Percentiles rank a stretch among this genome's conserved stretches.
Conservation (phyloP, 2,797 vertebrate genomes). For the Mormyrus hasselquistii region DNA sequence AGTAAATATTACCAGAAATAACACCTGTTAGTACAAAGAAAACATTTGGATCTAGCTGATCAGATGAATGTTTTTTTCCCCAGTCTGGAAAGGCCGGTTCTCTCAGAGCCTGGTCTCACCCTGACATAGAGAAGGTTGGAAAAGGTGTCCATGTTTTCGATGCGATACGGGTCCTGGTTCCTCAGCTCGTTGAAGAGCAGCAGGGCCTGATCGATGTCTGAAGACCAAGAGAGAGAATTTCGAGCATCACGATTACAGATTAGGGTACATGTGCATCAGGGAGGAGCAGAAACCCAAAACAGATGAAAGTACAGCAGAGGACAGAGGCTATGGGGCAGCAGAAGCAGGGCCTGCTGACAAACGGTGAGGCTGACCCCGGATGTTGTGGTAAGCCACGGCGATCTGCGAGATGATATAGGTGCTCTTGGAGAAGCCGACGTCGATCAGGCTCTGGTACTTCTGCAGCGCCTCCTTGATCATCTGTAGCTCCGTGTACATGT, state of each 20-base stretch:
- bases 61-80: neutral
- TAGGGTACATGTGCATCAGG: neutral
- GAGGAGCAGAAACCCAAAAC: neutral
- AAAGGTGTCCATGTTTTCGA: constrained; percentile 99
- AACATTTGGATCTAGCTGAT: neutral
- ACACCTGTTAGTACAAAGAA: neutral
- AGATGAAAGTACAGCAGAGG: neutral
- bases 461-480: constrained; percentile 96
- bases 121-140: constrained; percentile 95
- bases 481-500: constrained; percentile 97
- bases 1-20: neutral
- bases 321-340: neutral
- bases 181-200: constrained; percentile 91
- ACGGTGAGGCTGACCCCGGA: constrained; percentile 68
- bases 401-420: constrained; percentile 98
- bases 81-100: neutral
- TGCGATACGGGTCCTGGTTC: constrained; percentile 92
- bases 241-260: neutral
- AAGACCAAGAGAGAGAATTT: constrained; percentile 39
- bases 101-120: constrained; percentile 59
- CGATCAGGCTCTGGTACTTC: constrained; percentile 94
- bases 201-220: constrained; percentile 97
- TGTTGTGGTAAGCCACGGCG: constrained; percentile 97
- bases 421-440: constrained; percentile 95
- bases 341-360: neutral